Percentiles rank a stretch among this genome's conserved stretches.
phyloP scores from a whole-genome alignment of 2,113 vertebrate species.

The Irena cyanogastra region DNA sequence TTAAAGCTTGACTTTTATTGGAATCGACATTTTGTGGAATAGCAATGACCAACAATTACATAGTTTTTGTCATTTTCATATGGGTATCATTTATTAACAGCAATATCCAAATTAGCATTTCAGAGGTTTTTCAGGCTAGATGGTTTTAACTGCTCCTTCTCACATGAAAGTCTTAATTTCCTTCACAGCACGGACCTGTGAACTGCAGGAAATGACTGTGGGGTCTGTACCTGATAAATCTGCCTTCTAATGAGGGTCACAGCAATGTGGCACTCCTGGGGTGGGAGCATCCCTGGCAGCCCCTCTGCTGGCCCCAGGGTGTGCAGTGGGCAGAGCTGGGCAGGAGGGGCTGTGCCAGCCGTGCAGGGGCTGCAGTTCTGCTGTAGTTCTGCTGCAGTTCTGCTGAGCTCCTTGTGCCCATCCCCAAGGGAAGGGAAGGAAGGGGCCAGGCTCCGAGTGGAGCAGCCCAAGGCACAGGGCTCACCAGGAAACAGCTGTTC shows the following conservation, averaged over 20 bases:
- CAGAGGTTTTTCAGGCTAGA: background rate
- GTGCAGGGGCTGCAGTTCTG: accelerated
- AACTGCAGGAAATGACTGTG: background rate
- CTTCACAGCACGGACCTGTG: background rate
- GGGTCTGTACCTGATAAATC: background rate
- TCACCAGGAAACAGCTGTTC: background rate
- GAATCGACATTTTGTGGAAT: background rate
- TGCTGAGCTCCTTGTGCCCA: background rate
- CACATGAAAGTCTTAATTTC: background rate
- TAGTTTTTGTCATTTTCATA: background rate
- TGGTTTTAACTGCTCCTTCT: background rate
- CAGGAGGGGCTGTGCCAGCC: background rate
- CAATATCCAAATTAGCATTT: conserved; percentile 20
- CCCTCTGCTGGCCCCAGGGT: too few species aligned
- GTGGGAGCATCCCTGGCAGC: background rate
- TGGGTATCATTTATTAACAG: background rate
- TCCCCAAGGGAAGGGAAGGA: background rate
- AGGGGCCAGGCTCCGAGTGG: accelerated
- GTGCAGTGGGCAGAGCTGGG: background rate
- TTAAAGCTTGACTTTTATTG: background rate
- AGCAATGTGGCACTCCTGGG: accelerated
- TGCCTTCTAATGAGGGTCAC: background rate
- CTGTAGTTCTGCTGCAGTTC: accelerated
- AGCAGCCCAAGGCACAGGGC: background rate
- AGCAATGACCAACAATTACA: background rate